These are phyloP conservation scores for Microcebus murinus DNA, from an alignment of 2,113 vertebrate species.

Conservation along the genomic window DNA sequence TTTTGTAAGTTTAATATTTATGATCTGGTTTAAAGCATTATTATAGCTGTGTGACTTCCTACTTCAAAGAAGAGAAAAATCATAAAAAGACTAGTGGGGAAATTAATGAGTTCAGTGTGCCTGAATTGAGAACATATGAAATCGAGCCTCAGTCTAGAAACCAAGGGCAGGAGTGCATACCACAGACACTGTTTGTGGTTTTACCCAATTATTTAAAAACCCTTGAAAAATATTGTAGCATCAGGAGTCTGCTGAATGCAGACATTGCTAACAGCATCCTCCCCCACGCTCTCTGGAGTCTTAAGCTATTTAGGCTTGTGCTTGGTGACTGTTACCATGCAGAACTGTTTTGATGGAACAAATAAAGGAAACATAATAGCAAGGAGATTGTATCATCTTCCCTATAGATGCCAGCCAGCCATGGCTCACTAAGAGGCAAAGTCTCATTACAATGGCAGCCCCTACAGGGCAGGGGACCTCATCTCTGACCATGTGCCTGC, in stretches of 20 bases:
- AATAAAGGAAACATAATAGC: constrained; percentile 53
- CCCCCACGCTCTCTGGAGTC: constrained; percentile 53
- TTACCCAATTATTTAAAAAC: constrained; percentile 80
- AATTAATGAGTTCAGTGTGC: constrained; percentile 79
- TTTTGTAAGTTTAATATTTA: constrained; percentile 77
- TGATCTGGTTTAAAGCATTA: constrained; percentile 69
- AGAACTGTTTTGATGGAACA: constrained; percentile 65
- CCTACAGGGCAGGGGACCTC: not conserved
- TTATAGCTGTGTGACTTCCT: constrained; percentile 54
- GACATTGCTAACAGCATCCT: constrained; percentile 54
- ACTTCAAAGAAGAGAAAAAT: constrained; percentile 73
- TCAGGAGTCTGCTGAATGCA: constrained; percentile 60
- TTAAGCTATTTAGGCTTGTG: constrained; percentile 60
- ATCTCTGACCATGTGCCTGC: not conserved
- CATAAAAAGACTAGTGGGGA: constrained; percentile 74
- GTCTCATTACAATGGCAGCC: not conserved
- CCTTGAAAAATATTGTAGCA: constrained; percentile 73
- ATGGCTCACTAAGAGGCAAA: not conserved
- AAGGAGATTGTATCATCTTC: constrained; percentile 41
- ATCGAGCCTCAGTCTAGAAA: constrained; percentile 61
- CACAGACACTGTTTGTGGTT: constrained; percentile 78
- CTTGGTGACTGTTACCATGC: constrained; percentile 77
- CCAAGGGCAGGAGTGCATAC: constrained; percentile 76
- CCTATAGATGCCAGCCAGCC: not conserved
- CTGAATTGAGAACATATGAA: constrained; percentile 73